Conservation (phyloP, 1,140 invertebrate species). For the Drosophila biarmipes region DNA sequence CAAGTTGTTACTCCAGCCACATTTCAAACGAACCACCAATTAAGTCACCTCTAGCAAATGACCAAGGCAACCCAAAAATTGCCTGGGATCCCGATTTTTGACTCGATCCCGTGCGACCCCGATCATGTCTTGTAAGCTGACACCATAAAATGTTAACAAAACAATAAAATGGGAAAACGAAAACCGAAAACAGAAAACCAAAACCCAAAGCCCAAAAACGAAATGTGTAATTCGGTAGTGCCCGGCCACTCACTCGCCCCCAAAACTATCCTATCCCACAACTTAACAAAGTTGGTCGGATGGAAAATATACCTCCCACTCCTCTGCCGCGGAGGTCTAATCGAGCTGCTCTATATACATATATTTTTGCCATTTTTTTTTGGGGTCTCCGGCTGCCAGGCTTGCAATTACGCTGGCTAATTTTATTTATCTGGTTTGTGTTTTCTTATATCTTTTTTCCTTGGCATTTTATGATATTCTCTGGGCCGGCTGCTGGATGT, state of each 20-base stretch:
- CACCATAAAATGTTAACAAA: constrained; percentile 54
- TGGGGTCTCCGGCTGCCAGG: constrained; percentile 48
- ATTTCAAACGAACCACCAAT: constrained; percentile 2
- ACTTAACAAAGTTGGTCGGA: constrained; percentile 45
- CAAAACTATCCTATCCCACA: constrained; percentile 27
- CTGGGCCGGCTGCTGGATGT: constrained; percentile 24
- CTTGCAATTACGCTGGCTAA: constrained; percentile 70
- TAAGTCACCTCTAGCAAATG: constrained; percentile 16
- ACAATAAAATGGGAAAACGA: constrained; percentile 39
- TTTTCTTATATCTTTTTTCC: constrained; percentile 35
- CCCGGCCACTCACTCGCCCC: constrained; percentile 44
- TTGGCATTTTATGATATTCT: constrained; percentile 45
- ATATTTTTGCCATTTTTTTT: constrained; percentile 29
- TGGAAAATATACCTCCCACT: constrained; percentile 18
- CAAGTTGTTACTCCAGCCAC: neutral
- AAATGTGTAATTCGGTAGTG: constrained; percentile 61
- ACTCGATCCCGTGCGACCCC: constrained; percentile 37
- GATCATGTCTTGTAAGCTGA: constrained; percentile 58
- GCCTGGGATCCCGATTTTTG: constrained; percentile 15
- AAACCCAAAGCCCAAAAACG: constrained; percentile 38
- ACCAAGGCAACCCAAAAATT: constrained; percentile 10
- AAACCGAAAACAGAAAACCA: constrained; percentile 22
- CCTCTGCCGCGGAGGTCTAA: constrained; percentile 26
- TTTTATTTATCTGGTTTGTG: constrained; percentile 66
- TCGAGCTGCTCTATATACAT: constrained; percentile 38